Conservation (phyloP, 1,140 invertebrate genomes). For the Lucilia cuprina region DNA sequence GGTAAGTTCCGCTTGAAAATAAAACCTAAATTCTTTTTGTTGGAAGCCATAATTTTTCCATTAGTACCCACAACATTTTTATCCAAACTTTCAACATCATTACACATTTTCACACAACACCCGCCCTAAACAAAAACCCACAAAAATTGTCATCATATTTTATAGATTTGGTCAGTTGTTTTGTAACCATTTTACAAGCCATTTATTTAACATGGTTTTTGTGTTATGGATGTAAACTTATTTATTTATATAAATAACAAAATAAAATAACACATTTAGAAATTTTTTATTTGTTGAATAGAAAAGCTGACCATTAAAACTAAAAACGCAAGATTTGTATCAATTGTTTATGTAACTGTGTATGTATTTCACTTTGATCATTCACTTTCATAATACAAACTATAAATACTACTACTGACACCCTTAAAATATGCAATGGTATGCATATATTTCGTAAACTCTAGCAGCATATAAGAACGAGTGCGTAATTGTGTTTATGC, state of each 20-base stretch:
- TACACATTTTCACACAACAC: not conserved
- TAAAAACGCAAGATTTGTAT: constrained; percentile 1
- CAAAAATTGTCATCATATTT: constrained; percentile 4
- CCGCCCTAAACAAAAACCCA: not conserved
- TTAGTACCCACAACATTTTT: not conserved
- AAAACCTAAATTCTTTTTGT: no score
- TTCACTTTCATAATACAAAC: not conserved
- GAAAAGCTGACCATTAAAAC: not conserved
- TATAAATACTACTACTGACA: no score
- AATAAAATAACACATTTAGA: no score
- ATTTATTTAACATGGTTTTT: not conserved
- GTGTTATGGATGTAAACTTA: not conserved
- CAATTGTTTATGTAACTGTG: not conserved
- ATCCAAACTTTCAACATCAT: not conserved
- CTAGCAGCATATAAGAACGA: no score
- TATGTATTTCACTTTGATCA: not conserved
- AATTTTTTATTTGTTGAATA: no score
- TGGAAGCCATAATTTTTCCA: no score
- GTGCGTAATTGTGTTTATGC: not conserved
- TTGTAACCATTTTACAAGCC: constrained; percentile 10
- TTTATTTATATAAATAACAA: no score
- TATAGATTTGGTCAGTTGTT: not conserved
- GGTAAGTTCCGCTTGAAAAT: no score
- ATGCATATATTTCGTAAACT: not conserved
- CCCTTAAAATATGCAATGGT: not conserved